Evolutionary conservation across 2,888 invertebrate genomes (phyloP).

Genomic region (Pharmacophagus antenor): DNA sequence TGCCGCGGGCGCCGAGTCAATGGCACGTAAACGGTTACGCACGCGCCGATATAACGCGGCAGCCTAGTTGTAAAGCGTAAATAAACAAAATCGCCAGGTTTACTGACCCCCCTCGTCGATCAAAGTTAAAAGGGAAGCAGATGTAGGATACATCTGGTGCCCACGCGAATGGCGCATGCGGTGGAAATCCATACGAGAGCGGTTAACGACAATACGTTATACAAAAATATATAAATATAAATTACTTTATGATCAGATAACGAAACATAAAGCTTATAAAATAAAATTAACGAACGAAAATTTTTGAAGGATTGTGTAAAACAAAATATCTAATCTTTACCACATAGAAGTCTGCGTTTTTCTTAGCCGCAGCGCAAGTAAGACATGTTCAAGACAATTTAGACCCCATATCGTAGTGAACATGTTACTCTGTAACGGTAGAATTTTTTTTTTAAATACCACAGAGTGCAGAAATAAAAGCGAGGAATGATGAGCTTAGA

Average conservation of each 20-base stretch:
- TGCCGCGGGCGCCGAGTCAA: slow-evolving; percentile 62
- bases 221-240: neutral
- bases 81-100: slow-evolving; percentile 60
- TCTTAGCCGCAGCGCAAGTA: too few relatives aligned
- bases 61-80: slow-evolving; percentile 32
- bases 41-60: slow-evolving; percentile 37
- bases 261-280: neutral
- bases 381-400: too few relatives aligned
- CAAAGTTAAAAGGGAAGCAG: slow-evolving; percentile 18
- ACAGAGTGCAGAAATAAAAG: too few relatives aligned
- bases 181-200: slow-evolving; percentile 9
- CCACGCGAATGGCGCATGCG: neutral
- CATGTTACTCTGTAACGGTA: too few relatives aligned
- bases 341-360: too few relatives aligned
- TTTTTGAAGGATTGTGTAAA: neutral
- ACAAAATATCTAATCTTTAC: too few relatives aligned
- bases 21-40: slow-evolving; percentile 61
- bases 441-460: too few relatives aligned
- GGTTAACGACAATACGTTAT: slow-evolving; percentile 11
- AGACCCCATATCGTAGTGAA: too few relatives aligned
- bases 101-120: slow-evolving; percentile 49
- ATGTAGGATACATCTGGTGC: slow-evolving; percentile 6
- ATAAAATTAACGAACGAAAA: neutral
- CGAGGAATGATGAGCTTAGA: too few relatives aligned
- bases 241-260: neutral